Percentiles rank a stretch among this genome's conserved stretches.
These are phyloP conservation scores for Hybos culiciformis DNA, from an alignment of 2,888 invertebrate genomes.

Conservation along the genomic window DNA sequence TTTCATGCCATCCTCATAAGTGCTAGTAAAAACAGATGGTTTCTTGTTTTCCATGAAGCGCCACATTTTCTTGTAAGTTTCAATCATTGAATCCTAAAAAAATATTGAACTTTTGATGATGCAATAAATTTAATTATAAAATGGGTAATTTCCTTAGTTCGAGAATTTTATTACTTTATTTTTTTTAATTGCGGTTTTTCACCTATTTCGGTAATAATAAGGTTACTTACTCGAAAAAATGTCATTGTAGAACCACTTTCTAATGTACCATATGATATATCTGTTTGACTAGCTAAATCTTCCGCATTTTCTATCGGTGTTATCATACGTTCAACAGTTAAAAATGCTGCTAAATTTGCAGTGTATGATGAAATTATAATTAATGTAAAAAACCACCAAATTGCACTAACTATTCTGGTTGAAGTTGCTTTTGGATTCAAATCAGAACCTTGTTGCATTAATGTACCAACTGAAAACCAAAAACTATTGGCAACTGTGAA, in stretches of 20 bases:
- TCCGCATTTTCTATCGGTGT: conserved; percentile 77
- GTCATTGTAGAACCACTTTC: conserved; percentile 78
- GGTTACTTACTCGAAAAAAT: conserved; percentile 58
- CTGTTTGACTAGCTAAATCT: conserved; percentile 68
- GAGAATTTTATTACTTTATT: not conserved
- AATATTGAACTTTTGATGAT: not conserved
- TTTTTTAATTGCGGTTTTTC: not conserved
- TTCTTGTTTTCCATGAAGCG: conserved; percentile 61
- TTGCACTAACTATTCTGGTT: conserved; percentile 70
- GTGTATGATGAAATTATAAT: conserved; percentile 87
- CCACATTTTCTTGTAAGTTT: conserved; percentile 73
- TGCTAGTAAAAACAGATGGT: conserved; percentile 56
- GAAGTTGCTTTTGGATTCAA: conserved; percentile 51
- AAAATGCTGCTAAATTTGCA: conserved; percentile 80
- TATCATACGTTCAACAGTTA: conserved; percentile 79
- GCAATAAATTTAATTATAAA: not conserved
- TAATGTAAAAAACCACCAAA: conserved; percentile 88
- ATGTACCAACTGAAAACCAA: conserved; percentile 80
- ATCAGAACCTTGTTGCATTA: conserved; percentile 75
- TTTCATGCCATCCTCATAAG: conserved; percentile 62
- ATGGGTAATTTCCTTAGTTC: too few species aligned
- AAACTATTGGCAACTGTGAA: conserved; percentile 71
- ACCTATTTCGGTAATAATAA: too few species aligned
- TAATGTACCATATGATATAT: conserved; percentile 72
- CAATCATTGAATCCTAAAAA: conserved; percentile 59